Base-by-base conservation (phyloP, 1,140 invertebrate genomes). In the Cydia fagiglandana region DNA sequence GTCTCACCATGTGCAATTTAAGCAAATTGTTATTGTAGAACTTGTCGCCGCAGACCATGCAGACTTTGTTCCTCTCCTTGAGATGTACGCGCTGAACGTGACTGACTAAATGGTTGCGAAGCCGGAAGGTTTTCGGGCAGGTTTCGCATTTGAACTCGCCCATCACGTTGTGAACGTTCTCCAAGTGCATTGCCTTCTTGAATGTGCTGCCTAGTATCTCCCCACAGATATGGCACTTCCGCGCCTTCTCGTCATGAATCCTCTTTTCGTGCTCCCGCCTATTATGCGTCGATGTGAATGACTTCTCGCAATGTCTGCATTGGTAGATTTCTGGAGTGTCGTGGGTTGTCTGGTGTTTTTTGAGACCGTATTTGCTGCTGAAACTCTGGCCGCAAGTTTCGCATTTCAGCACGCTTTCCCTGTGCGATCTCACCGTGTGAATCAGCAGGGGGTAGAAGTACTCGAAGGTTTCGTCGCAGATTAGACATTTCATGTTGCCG, bases 61-160 rank as follows among this genome's bases (percentile, higher is more conserved):
- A 91, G 34, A 83, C 83, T 76, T 89, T 92, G 9, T 88, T 89
- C 24, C 81, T 80, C 38, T 86, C 82, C 20, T 75, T 75, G 2
- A 78, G 41, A 78, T 78, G 77, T 15, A 78, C 64, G 38, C 74
- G 38, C 13, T 86, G 88, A 17, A 85, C 88, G 80, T 93, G 91
- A 13, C 81, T 89, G n/a, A 88, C 74, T 53, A 88, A 86, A 75
- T 91, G 89, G 13, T 84, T 81, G 61, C 86, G 85, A 17, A 91
- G 79, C 4, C 24, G 30, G n/a, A 78, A 78, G 1, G 30, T 20
- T 28, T 64, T 61, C 4, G 30, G 64, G n/a, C 77, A 78, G 2
- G 0, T 17, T 15, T 73, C 73, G 47, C 77, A 78, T 30, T 53
- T 73, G 20, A 70, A 75, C 47, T 68, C 28, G 1, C n/a, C 20